Conservation (phyloP, 2,888 invertebrate species). For the Cremastobaeus sp. region DNA sequence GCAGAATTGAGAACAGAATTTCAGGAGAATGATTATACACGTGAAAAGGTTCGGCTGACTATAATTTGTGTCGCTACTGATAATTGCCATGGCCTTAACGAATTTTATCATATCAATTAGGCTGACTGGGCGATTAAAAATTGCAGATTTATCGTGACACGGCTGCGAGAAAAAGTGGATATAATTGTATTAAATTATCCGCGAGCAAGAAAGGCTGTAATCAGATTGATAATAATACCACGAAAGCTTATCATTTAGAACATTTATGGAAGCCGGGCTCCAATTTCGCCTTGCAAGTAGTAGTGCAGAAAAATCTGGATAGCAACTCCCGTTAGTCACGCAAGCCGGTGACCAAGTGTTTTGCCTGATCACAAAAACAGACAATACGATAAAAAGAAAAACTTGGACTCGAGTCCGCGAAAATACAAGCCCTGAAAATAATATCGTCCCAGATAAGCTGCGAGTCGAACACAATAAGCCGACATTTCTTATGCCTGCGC, state of each 20-base stretch:
- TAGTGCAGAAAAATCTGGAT: no score
- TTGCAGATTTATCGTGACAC: no score
- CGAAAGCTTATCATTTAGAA: conserved; percentile 1
- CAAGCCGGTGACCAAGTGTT: conserved; percentile 22
- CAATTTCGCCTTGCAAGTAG: background rate
- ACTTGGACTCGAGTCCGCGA: conserved; percentile 14
- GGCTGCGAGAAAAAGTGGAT: no score
- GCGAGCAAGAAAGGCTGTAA: no score
- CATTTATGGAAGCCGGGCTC: conserved; percentile 1
- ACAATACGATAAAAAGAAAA: conserved; percentile 20
- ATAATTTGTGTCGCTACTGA: no score
- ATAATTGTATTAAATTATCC: no score
- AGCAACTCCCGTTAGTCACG: conserved; percentile 44
- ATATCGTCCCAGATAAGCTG: conserved; percentile 33
- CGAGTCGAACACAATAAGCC: conserved; percentile 19
- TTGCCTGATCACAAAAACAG: conserved; percentile 12
- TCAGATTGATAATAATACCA: background rate
- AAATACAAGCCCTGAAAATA: conserved; percentile 24
- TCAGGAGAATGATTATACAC: no score
- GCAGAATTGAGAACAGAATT: no score
- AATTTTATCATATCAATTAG: no score
- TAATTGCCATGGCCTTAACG: no score
- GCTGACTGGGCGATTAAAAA: no score
- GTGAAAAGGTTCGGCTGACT: no score
- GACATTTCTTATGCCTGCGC: conserved; percentile 25